phyloP scores from a whole-genome alignment of 2,113 vertebrate genomes.

The Gymnorhina tibicen region DNA sequence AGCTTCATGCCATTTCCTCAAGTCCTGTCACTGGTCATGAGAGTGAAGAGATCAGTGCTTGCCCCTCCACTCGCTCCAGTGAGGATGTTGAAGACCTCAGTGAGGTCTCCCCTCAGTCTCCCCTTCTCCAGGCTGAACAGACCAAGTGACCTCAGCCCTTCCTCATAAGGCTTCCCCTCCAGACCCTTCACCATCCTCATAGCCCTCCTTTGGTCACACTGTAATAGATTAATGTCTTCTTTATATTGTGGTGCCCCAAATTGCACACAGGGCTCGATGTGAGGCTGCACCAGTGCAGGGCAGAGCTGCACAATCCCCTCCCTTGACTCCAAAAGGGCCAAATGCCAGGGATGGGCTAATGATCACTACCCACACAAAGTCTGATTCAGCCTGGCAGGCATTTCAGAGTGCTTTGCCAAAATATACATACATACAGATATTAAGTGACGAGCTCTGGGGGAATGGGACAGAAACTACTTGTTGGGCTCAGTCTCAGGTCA shows the following conservation, averaged over 20 bases:
- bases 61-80: background rate
- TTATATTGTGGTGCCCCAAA: background rate
- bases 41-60: background rate
- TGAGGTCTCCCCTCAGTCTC: background rate
- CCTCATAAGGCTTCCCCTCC: background rate
- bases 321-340: background rate
- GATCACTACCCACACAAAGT: background rate
- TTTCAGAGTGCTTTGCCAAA: background rate
- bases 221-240: background rate
- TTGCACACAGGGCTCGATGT: background rate
- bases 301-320: background rate
- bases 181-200: background rate
- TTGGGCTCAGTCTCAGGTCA: background rate
- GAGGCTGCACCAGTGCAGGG: background rate
- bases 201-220: background rate
- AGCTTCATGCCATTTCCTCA: background rate
- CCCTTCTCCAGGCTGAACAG: background rate
- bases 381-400: background rate
- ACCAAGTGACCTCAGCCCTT: background rate
- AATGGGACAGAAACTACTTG: background rate
- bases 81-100: background rate
- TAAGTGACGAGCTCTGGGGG: background rate
- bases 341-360: background rate
- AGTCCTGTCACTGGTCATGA: background rate
- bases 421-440: background rate